Base-by-base conservation (phyloP, 2,888 invertebrate genomes). In the Oegoconia quadripuncta region DNA sequence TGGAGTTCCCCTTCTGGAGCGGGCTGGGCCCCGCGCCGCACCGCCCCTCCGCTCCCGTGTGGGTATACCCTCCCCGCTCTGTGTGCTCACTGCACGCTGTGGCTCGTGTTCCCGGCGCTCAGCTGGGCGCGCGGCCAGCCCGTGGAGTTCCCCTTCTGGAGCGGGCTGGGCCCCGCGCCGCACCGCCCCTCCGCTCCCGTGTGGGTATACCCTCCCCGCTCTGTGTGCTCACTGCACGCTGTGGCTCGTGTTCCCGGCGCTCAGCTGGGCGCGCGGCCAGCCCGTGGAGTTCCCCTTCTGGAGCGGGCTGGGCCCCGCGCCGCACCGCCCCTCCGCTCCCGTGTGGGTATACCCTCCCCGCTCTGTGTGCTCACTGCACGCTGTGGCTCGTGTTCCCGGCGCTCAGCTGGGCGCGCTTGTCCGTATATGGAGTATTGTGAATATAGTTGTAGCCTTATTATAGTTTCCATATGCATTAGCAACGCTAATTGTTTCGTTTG, bases 131-230 rank as follows among this genome's bases (percentile, higher is more conserved):
- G 52, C 13, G 60, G 59, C 0, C 50, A 42, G 15, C 51, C 44
- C 16, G 70, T 74, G 14, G 64, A 68, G 39, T 74, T 79, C 42
- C 69, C 76, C 2, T 50, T 60, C 34, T 60, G 56, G 12, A n/a
- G 15, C 7, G 17, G 7, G 6, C 11, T 6, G 16, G n/a, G 9
- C 6, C 15, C 5, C 8, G n/a, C 15, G 3, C 1, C 17, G 7
- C 25, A 30, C 16, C 41, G 13, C 17, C 17, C 2, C 15, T 14
- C 9, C 26, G 9, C 6, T 8, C 11, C 8, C 9, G 28, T 41
- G 9, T 34, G 13, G 18, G 4, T n/a, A n/a, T n/a, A n/a, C n/a
- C n/a, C n/a, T n/a, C n/a, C n/a, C n/a, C n/a, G n/a, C n/a, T n/a
- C n/a, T n/a, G n/a, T n/a, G n/a, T n/a, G n/a, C n/a, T n/a, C n/a